Evolutionary conservation across 1,140 invertebrate species (phyloP).

Genomic region (Sweltsa coloradensis): DNA sequence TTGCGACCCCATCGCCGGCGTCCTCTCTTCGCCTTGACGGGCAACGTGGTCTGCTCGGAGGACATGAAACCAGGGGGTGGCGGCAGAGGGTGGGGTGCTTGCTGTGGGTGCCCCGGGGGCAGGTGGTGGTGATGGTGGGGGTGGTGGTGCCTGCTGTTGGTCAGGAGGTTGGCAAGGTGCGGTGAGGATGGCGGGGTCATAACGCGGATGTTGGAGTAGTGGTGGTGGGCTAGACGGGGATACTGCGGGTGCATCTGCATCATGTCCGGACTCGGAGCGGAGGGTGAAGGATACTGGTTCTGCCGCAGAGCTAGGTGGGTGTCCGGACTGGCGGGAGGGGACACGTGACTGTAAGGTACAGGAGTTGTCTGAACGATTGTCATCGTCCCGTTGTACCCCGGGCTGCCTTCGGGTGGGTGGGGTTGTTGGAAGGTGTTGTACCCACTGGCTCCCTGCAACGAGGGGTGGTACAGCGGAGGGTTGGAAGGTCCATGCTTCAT

Average conservation of each 20-base stretch:
- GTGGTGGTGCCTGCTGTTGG: slow-evolving; percentile 11
- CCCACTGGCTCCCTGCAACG: not conserved
- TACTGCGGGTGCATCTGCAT: not conserved
- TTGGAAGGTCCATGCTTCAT: not conserved
- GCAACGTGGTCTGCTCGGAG: slow-evolving; percentile 1
- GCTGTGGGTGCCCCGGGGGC: slow-evolving; percentile 13
- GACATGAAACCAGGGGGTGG: slow-evolving; percentile 17
- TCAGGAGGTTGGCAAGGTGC: slow-evolving; percentile 32
- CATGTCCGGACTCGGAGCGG: slow-evolving; percentile 5
- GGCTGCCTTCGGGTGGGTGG: not conserved
- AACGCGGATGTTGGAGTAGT: slow-evolving; percentile 12
- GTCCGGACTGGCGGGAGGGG: slow-evolving; percentile 38
- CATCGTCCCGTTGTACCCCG: slow-evolving; percentile 14
- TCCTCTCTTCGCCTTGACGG: slow-evolving; percentile 22
- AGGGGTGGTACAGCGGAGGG: too few species aligned
- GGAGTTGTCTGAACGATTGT: slow-evolving; percentile 11
- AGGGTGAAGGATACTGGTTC: slow-evolving; percentile 10
- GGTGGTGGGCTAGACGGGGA: not conserved
- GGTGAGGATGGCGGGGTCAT: slow-evolving; percentile 42
- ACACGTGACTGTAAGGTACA: slow-evolving; percentile 28
- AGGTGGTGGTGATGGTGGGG: slow-evolving; percentile 1
- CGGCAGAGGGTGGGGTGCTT: slow-evolving; percentile 13
- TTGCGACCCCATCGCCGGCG: slow-evolving; percentile 37
- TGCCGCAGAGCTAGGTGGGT: not conserved
- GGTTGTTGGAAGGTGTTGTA: not conserved